phyloP scores from a whole-genome alignment of 2,888 invertebrate genomes.

The Antheraea assamensis region DNA sequence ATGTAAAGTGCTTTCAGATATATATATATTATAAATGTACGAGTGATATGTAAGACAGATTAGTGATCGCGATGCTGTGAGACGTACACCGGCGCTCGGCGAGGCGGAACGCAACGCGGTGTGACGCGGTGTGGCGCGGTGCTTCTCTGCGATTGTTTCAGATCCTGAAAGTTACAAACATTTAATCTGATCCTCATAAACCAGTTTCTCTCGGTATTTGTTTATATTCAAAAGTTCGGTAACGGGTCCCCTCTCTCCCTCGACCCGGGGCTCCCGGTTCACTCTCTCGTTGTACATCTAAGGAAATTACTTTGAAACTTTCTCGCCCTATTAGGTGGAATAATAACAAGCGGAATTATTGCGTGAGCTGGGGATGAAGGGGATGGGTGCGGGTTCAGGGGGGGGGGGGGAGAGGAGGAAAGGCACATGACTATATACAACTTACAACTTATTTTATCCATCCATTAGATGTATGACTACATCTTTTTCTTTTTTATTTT shows the following conservation, averaged over 20 bases:
- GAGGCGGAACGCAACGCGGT: too few species aligned
- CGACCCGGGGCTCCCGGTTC: not conserved
- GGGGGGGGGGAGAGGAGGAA: not conserved
- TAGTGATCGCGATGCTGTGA: too few species aligned
- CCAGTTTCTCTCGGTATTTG: conserved; percentile 7
- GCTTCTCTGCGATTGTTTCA: not conserved
- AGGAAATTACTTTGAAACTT: conserved; percentile 15
- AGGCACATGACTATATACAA: not conserved
- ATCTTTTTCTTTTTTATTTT: too few species aligned
- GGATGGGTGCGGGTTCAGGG: not conserved
- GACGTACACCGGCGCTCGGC: not conserved
- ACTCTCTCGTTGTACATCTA: not conserved
- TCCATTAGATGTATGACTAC: too few species aligned
- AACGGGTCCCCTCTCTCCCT: not conserved
- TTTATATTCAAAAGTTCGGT: not conserved
- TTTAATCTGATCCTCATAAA: conserved; percentile 2
- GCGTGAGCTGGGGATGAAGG: not conserved
- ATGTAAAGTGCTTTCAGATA: too few species aligned
- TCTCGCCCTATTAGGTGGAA: conserved; percentile 10
- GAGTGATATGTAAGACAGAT: too few species aligned
- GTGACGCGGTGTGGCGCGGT: too few species aligned
- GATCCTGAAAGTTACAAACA: not conserved
- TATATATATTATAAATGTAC: too few species aligned
- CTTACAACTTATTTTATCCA: too few species aligned
- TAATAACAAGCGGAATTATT: conserved; percentile 3